These are phyloP conservation scores for Okamejei kenojei DNA, from an alignment of 2,797 vertebrate species.

Conservation along the genomic window DNA sequence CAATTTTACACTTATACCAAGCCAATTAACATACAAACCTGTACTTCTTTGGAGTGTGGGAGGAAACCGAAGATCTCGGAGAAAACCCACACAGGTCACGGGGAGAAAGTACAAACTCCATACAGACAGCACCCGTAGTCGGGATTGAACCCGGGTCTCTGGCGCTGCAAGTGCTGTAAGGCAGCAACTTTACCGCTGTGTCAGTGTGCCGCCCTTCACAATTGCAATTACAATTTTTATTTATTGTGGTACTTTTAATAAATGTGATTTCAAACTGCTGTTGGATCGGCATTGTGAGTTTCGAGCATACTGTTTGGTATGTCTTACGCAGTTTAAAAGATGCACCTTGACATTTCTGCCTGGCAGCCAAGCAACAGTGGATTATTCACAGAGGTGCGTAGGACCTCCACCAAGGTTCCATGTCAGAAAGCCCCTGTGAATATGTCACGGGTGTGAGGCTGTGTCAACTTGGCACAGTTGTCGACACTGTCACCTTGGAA, in stretches of 20 bases:
- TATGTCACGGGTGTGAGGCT: neutral
- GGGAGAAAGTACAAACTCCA: no score
- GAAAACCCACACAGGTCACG: no score
- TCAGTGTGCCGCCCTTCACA: no score
- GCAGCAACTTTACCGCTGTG: no score
- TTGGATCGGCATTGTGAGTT: constrained; percentile 1
- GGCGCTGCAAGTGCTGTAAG: no score
- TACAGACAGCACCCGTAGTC: no score
- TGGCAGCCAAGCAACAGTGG: constrained; percentile 22
- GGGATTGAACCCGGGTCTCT: no score
- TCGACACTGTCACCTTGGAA: neutral
- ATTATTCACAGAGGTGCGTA: neutral
- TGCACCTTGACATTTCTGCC: neutral
- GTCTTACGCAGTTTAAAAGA: constrained; percentile 23
- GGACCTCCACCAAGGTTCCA: neutral
- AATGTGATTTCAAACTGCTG: constrained; percentile 28
- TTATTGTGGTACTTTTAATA: constrained; percentile 24
- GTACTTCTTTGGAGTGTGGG: no score
- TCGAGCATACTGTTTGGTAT: neutral
- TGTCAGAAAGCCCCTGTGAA: constrained; percentile 9
- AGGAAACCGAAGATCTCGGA: no score
- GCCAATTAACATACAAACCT: no score
- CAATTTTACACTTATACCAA: no score
- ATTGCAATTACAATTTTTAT: neutral
- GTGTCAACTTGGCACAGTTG: neutral